phyloP scores from a whole-genome alignment of 2,888 invertebrate genomes.

The Gerris lacustris region DNA sequence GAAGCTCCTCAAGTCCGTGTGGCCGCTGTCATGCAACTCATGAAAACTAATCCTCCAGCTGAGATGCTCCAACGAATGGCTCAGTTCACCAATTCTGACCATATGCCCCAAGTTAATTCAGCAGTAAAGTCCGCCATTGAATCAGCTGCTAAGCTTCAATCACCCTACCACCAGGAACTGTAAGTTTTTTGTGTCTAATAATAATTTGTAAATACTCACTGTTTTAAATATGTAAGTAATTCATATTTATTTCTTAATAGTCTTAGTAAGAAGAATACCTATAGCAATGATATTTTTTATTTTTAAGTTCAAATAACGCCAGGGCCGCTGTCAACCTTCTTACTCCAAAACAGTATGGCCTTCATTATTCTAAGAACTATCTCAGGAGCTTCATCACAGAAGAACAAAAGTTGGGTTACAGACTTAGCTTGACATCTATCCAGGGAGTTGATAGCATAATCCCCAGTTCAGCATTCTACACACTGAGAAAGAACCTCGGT shows the following conservation, averaged over 20 bases:
- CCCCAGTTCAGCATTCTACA: conserved; percentile 40
- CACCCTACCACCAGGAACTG: conserved; percentile 40
- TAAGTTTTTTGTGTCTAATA: conserved; percentile 35
- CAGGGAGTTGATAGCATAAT: conserved; percentile 46
- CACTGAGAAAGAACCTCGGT: conserved; percentile 33
- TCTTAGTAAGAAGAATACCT: background rate
- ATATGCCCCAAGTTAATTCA: conserved; percentile 50
- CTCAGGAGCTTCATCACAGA: conserved; percentile 15
- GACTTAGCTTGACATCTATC: conserved; percentile 38
- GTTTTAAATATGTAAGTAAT: conserved; percentile 48
- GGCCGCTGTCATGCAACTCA: conserved; percentile 49
- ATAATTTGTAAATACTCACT: conserved; percentile 30
- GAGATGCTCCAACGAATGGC: conserved; percentile 59
- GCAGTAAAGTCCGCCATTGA: conserved; percentile 49
- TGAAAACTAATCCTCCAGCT: conserved; percentile 47
- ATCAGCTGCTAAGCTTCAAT: conserved; percentile 17
- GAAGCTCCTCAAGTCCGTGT: conserved; percentile 54
- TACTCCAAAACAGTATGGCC: conserved; percentile 33
- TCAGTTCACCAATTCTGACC: conserved; percentile 50
- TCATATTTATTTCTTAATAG: too few species aligned
- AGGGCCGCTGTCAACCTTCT: conserved; percentile 40
- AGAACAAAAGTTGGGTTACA: conserved; percentile 39
- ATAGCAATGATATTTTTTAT: too few species aligned
- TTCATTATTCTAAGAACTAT: conserved; percentile 28
- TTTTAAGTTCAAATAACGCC: conserved; percentile 39